Evolutionary conservation across 2,888 invertebrate species (phyloP), one percentile per base, ranked within the genome.

Genomic region (Entomobrya proxima): DNA sequence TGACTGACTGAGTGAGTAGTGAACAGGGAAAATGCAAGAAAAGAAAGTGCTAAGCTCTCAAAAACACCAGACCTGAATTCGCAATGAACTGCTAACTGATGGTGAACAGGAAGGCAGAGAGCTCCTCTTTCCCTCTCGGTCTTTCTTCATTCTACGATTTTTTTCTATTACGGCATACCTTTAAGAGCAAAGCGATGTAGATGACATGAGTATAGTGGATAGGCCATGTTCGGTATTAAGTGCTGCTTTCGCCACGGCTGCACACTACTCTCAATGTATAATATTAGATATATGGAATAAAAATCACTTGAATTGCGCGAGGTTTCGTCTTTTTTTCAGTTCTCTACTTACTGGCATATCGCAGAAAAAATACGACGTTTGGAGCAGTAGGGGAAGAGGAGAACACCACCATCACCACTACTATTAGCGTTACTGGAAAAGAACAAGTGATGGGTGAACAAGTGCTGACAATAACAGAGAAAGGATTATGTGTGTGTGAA

Each of bases 371-470:
- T 5, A 40, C 5, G 40, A 40, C 40, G 6, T 40, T 40, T 11
- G 11, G 5, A 79, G 47, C 79, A 30, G 30, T 21, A 52, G 67
- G 40, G 67, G 72, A 47, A 30, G 50, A 5, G 32, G 37, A 35
- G 37, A 79, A 50, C 72, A 18, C 30, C 72, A 50, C 50, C 72
- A 47, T 35, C 72, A 72, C 72, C 50, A 32, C 67, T 13, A 24
- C 7, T 24, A 67, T 2, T 35, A n/a, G 13, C 40, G 11, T 30
- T 44, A 24, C 69, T 69, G 69, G 24, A 85, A 80, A 80, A 76
- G 80, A 80, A 75, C 75, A 85, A 85, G 85, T 85, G 85, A 79
- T 85, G 85, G 67, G 74, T 85, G 85, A 85, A 85, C 74, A 85
- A 85, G 85, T 75, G 79, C 85, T 85, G 85, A 85, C 85, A 85